Evolutionary conservation across 2,797 vertebrate species (phyloP).

Genomic region (Macrochelys suwanniensis): DNA sequence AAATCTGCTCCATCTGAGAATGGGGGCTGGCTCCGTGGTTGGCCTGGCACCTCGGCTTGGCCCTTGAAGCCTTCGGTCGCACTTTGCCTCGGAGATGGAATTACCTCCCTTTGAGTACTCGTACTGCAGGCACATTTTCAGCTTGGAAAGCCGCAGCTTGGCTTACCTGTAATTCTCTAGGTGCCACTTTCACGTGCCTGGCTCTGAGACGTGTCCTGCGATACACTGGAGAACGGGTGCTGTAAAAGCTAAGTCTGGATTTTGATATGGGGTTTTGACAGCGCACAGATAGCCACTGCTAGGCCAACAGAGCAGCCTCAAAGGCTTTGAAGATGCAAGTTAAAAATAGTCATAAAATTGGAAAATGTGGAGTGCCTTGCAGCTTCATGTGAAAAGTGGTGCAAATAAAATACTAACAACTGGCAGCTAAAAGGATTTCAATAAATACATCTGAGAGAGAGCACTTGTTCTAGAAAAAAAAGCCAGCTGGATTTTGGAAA

Average conservation of each 20-base stretch:
- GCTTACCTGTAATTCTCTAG: neutral
- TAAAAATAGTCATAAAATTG: neutral
- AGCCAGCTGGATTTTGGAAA: neutral
- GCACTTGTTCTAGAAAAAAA: neutral
- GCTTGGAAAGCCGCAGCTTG: neutral
- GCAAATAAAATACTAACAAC: neutral
- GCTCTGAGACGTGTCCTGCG: neutral
- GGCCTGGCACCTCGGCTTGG: neutral
- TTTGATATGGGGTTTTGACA: neutral
- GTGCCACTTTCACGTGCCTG: neutral
- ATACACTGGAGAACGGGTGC: fast-evolving
- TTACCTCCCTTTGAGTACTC: neutral
- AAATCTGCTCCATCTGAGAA: neutral
- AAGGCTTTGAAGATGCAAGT: neutral
- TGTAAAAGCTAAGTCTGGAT: neutral
- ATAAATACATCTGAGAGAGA: neutral
- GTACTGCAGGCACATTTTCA: neutral
- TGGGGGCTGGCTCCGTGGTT: neutral
- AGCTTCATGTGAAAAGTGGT: neutral
- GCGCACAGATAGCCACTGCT: fast-evolving
- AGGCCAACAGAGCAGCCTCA: neutral
- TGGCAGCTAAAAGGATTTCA: neutral
- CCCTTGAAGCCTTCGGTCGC: neutral
- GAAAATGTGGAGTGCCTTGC: neutral
- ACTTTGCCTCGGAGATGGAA: neutral